phyloP scores from a whole-genome alignment of 2,797 vertebrate genomes.

The Fringilla coelebs region DNA sequence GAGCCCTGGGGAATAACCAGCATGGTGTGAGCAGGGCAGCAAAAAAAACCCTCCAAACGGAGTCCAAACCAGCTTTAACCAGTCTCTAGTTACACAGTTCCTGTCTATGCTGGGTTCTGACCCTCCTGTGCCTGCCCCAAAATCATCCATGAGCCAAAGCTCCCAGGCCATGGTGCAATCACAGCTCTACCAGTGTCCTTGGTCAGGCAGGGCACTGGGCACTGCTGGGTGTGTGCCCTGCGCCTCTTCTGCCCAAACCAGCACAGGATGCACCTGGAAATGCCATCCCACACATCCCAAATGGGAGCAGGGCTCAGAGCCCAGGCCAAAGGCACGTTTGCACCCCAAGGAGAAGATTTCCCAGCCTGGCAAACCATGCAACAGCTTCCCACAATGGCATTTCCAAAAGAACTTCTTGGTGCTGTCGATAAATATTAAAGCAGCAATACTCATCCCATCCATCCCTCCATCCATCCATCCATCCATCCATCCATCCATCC shows the following conservation, averaged over 20 bases:
- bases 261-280: background rate
- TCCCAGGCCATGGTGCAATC: fast-evolving
- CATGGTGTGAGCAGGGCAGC: background rate
- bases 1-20: background rate
- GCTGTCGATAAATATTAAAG: background rate
- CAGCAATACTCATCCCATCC: background rate
- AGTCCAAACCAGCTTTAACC: background rate
- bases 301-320: background rate
- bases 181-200: fast-evolving
- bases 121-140: background rate
- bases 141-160: background rate
- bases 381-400: background rate
- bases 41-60: background rate
- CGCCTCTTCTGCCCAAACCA: background rate
- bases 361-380: background rate
- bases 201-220: fast-evolving
- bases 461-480: background rate
- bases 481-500: background rate
- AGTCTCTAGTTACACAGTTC: background rate
- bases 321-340: background rate
- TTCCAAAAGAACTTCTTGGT: background rate
- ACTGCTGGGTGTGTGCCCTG: background rate
- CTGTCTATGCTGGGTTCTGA: fast-evolving
- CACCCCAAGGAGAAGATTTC: background rate
- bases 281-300: fast-evolving